phyloP scores from a whole-genome alignment of 2,888 invertebrate species.

The Auanema freiburgensis region DNA sequence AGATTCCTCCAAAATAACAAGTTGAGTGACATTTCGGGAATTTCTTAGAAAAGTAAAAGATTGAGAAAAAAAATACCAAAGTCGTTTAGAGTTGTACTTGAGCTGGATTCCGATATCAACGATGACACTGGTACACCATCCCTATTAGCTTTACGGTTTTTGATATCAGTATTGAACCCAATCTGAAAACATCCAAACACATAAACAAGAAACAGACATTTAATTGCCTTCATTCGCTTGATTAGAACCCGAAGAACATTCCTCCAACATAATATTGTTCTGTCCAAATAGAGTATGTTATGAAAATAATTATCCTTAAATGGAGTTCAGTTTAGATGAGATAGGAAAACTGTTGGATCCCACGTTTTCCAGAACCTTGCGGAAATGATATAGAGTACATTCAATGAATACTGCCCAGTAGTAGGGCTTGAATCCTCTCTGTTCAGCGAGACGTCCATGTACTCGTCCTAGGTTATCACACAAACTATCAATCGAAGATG shows the following conservation, averaged over 20 bases:
- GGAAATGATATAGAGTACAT: conserved; percentile 51
- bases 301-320: conserved; percentile 34
- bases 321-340: background rate
- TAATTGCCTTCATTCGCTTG: conserved; percentile 47
- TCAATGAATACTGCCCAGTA: conserved; percentile 57
- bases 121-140: conserved; percentile 14
- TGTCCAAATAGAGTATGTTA: conserved; percentile 31
- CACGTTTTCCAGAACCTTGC: conserved; percentile 37
- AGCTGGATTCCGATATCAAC: conserved; percentile 9
- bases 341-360: background rate
- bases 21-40: too few species aligned
- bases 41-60: too few species aligned
- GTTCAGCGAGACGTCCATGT: conserved; percentile 41
- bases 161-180: conserved; percentile 44
- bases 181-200: conserved; percentile 18
- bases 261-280: conserved; percentile 46
- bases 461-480: conserved; percentile 52
- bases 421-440: conserved; percentile 45
- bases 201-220: background rate
- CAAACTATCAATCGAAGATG: conserved; percentile 39
- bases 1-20: too few species aligned
- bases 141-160: conserved; percentile 40
- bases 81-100: conserved; percentile 3
- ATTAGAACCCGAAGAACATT: conserved; percentile 43
- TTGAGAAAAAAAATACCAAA: background rate